These are phyloP conservation scores for Phallusia fumigata DNA, from an alignment of 23 tunicate genomes.

Conservation along the genomic window DNA sequence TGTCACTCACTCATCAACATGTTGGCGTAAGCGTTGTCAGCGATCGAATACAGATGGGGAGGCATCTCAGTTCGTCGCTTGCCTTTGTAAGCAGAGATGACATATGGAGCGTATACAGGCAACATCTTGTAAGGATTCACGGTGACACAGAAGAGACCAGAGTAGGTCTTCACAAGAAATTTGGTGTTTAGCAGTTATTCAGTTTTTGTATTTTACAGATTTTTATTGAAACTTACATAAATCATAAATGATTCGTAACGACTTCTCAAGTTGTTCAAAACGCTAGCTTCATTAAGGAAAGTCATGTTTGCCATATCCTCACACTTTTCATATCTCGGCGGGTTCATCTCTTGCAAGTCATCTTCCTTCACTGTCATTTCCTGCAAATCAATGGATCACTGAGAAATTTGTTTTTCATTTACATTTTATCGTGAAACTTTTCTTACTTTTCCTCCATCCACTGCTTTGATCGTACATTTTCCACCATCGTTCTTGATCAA, in stretches of 20 bases:
- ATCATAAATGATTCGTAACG: slow-evolving; percentile 90
- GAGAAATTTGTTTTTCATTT: not conserved
- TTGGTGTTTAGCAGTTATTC: not conserved
- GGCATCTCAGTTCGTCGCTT: slow-evolving; percentile 87
- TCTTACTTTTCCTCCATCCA: slow-evolving; percentile 52
- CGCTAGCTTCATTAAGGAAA: slow-evolving; percentile 86
- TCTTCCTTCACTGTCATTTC: slow-evolving; percentile 71
- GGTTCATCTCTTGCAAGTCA: slow-evolving; percentile 75
- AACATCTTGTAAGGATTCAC: slow-evolving; percentile 85
- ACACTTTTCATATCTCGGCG: slow-evolving; percentile 81
- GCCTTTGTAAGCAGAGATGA: slow-evolving; percentile 75
- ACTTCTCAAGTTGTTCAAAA: slow-evolving; percentile 66
- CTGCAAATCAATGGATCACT: slow-evolving; percentile 8
- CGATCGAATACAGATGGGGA: slow-evolving; percentile 84
- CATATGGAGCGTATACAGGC: slow-evolving; percentile 74
- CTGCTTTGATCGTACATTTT: slow-evolving; percentile 59
- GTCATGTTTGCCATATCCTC: slow-evolving; percentile 98
- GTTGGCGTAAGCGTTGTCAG: slow-evolving; percentile 82
- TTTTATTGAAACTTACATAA: slow-evolving; percentile 43
- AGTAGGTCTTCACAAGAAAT: slow-evolving; percentile 48
- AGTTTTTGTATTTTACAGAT: not conserved
- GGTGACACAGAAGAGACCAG: slow-evolving; percentile 88
- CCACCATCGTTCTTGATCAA: slow-evolving; percentile 59
- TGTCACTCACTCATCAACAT: slow-evolving; percentile 76
- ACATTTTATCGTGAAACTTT: not conserved